Percentiles rank a stretch among this genome's conserved stretches.
These are phyloP conservation scores for Galleria mellonella DNA, from an alignment of 1,140 invertebrate species.

Conservation along the genomic window DNA sequence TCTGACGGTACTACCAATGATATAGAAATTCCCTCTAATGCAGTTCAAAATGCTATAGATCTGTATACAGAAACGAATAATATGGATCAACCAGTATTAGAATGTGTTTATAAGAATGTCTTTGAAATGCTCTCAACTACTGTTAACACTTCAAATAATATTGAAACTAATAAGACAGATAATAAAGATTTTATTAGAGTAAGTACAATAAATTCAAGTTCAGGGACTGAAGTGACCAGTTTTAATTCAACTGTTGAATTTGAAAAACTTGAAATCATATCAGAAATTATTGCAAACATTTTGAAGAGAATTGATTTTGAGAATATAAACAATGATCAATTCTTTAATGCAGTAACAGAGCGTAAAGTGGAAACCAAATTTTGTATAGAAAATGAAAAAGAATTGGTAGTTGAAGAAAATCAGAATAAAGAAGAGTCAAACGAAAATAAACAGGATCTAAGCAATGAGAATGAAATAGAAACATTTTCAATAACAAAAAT, in stretches of 20 bases:
- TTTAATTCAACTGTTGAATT: slow-evolving; percentile 57
- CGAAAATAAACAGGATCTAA: no score
- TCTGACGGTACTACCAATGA: slow-evolving; percentile 1
- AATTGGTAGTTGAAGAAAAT: background rate
- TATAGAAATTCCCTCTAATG: background rate
- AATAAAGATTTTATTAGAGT: slow-evolving; percentile 8
- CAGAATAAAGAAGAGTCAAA: no score
- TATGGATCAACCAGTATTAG: background rate
- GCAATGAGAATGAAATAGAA: slow-evolving; percentile 5
- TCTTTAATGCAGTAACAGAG: background rate
- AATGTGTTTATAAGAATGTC: slow-evolving; percentile 1
- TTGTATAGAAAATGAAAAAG: slow-evolving; percentile 3
- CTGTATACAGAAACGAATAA: background rate
- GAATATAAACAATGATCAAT: background rate
- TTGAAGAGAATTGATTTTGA: slow-evolving; percentile 31
- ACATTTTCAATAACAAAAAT: slow-evolving; percentile 51
- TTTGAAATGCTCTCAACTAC: background rate
- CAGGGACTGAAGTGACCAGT: slow-evolving; percentile 23
- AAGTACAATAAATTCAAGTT: slow-evolving; percentile 22
- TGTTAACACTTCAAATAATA: no score
- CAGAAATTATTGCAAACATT: slow-evolving; percentile 35
- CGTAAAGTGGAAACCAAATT: background rate
- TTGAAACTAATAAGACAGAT: slow-evolving; percentile 1
- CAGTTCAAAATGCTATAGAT: slow-evolving; percentile 4
- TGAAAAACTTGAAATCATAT: slow-evolving; percentile 53